A percentile compares a stretch with the other conserved stretches of the same genome.
Evolutionary conservation across 2,113 vertebrate genomes (phyloP).

Genomic region (Megatriorchis doriae): DNA sequence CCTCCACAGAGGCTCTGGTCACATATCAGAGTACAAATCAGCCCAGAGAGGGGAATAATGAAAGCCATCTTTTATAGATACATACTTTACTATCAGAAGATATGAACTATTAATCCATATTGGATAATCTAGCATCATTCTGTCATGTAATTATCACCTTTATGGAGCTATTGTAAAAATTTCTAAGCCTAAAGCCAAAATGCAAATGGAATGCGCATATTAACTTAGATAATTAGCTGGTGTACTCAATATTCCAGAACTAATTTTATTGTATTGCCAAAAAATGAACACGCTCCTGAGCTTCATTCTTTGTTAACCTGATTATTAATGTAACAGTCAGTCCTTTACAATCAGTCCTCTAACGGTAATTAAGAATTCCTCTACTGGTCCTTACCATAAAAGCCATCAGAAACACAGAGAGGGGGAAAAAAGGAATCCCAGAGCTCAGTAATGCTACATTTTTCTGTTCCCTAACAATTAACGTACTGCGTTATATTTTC

Average conservation of each 20-base stretch:
- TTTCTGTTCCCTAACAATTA: not conserved
- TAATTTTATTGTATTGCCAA: not conserved
- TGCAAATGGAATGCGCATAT: not conserved
- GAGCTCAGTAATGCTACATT: not conserved
- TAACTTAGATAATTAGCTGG: not conserved
- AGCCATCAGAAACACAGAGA: not conserved
- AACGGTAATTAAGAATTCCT: not conserved
- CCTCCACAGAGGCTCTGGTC: not conserved
- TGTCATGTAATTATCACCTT: not conserved
- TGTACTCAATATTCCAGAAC: not conserved
- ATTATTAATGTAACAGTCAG: not conserved
- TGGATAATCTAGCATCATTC: not conserved
- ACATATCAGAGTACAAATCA: not conserved
- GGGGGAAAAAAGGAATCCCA: accelerated
- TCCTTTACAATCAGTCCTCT: not conserved
- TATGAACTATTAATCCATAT: not conserved
- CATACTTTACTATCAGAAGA: not conserved
- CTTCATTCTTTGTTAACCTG: not conserved
- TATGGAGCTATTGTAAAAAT: not conserved
- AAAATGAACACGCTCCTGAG: not conserved
- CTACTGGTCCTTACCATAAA: not conserved
- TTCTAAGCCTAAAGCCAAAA: not conserved
- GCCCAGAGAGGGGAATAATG: not conserved
- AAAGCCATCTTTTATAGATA: not conserved
- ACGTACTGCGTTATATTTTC: accelerated